A percentile compares a stretch with the other conserved stretches of the same genome.
Conservation (phyloP, 2,797 vertebrate genomes). For the Spinus pinus region DNA sequence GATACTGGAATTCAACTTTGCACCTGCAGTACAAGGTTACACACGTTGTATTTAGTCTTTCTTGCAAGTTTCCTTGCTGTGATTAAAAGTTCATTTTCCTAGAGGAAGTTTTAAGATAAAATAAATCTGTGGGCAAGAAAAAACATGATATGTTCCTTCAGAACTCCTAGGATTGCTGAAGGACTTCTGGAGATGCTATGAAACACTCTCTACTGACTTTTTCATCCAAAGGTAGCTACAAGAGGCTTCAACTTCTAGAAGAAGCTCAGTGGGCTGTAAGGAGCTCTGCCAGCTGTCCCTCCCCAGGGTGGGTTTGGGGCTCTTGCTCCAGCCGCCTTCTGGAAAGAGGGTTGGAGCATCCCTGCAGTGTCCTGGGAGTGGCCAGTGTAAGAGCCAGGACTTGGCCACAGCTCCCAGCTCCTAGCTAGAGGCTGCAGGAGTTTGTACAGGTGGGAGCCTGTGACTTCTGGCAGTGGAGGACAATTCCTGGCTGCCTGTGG, state of each 20-base stretch:
- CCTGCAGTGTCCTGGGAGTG: not conserved
- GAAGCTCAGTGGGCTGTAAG: not conserved
- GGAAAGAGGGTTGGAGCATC: fast-evolving
- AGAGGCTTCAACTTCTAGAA: not conserved
- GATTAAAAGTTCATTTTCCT: not conserved
- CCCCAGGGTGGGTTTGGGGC: not conserved
- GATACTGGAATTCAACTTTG: not conserved
- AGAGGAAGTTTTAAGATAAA: not conserved
- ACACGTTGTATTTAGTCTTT: not conserved
- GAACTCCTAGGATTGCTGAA: not conserved
- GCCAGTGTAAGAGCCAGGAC: not conserved
- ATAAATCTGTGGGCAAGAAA: not conserved
- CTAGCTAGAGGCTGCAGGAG: not conserved
- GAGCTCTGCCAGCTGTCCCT: not conserved
- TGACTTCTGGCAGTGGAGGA: too few relatives aligned
- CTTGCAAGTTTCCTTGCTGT: not conserved
- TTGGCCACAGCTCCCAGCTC: not conserved
- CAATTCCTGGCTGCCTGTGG: not conserved
- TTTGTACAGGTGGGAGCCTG: not conserved
- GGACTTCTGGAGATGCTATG: not conserved
- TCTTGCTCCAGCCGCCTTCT: not conserved
- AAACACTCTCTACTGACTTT: not conserved
- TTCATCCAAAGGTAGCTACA: not conserved
- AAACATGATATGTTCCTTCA: not conserved
- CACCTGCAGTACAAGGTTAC: not conserved